These are phyloP conservation scores for Gambusia holbrooki DNA, from an alignment of 2,113 vertebrate genomes.

Conservation along the genomic window DNA sequence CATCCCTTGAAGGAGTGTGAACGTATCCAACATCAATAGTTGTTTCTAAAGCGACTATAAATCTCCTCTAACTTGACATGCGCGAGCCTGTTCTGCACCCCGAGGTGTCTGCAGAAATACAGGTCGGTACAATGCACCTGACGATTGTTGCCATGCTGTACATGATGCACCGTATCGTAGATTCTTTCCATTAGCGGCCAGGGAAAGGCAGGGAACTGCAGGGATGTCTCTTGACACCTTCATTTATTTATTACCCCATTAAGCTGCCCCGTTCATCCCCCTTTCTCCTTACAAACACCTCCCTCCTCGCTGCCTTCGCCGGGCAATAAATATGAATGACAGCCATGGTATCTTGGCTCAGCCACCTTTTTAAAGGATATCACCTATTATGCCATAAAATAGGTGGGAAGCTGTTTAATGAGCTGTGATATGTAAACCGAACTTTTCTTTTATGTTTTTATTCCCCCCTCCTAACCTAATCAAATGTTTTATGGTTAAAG, in stretches of 20 bases:
- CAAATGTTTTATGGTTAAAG: constrained; percentile 9
- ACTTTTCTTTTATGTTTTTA: neutral
- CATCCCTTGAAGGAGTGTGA: constrained; percentile 7
- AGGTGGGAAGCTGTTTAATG: constrained; percentile 50
- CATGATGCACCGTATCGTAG: constrained; percentile 51
- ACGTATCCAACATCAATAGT: constrained; percentile 30
- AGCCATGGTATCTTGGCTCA: constrained; percentile 27
- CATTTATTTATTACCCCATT: constrained; percentile 71
- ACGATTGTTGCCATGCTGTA: constrained; percentile 17
- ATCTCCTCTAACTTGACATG: constrained; percentile 39
- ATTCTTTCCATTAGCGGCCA: constrained; percentile 36
- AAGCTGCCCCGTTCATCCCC: constrained; percentile 32
- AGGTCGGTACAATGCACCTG: constrained; percentile 38
- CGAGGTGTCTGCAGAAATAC: constrained; percentile 51
- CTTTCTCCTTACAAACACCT: neutral
- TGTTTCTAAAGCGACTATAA: constrained; percentile 13
- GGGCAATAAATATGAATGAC: constrained; percentile 50
- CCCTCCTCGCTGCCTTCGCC: constrained; percentile 9
- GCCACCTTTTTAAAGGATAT: constrained; percentile 8
- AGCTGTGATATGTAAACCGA: constrained; percentile 47
- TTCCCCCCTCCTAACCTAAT: neutral
- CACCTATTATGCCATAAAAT: constrained; percentile 39
- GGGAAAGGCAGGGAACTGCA: constrained; percentile 8
- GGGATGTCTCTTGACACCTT: constrained; percentile 57
- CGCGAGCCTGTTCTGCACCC: constrained; percentile 34